Evolutionary conservation across 2,113 vertebrate species (phyloP).

Genomic region (Myrmophylax atrothorax): DNA sequence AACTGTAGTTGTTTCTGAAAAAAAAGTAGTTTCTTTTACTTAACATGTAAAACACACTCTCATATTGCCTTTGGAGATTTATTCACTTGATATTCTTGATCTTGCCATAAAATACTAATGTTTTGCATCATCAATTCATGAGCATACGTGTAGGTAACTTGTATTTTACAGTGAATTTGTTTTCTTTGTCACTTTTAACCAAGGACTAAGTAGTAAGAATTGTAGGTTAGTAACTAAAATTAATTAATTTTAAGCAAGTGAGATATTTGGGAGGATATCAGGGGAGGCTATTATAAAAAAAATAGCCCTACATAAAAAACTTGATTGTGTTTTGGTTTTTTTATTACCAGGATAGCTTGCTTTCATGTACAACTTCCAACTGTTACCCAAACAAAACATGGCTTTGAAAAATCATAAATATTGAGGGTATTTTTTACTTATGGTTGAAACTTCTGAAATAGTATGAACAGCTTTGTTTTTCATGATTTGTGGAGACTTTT

Average conservation of each 20-base stretch:
- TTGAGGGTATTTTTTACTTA: not conserved
- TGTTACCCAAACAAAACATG: not conserved
- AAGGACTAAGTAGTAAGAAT: not conserved
- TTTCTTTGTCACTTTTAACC: not conserved
- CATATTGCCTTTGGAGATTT: not conserved
- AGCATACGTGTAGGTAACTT: not conserved
- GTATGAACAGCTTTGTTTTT: not conserved
- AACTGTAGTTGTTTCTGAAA: not conserved
- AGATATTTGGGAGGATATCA: not conserved
- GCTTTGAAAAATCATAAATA: not conserved
- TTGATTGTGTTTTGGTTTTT: not conserved
- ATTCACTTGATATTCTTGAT: not conserved
- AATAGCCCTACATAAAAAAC: not conserved
- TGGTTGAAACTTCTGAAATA: not conserved
- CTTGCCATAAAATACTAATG: not conserved
- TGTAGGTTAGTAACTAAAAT: not conserved
- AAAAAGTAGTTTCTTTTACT: not conserved
- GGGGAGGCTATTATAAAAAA: not conserved
- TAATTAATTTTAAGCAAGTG: not conserved
- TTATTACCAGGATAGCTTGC: not conserved
- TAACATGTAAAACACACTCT: not conserved
- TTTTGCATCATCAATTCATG: not conserved
- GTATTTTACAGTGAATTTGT: not conserved
- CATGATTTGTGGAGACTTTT: not conserved
- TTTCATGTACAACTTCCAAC: not conserved